Evolutionary conservation across 2,113 vertebrate genomes (phyloP).

Genomic region (Saguinus imperator): DNA sequence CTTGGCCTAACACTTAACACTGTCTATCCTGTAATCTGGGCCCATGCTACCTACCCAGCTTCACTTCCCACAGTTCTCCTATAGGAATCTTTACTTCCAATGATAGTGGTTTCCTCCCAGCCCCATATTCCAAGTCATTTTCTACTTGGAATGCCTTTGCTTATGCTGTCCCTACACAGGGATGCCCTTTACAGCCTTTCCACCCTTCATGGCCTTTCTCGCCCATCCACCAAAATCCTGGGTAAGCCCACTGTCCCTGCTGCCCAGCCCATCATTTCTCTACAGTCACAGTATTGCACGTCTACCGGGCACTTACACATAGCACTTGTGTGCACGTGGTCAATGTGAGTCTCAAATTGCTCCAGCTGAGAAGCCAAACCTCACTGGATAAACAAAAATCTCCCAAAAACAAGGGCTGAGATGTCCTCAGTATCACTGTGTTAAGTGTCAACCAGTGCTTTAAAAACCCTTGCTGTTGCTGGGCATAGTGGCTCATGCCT

Average conservation of each 20-base stretch:
- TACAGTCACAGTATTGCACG: neutral
- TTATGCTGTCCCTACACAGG: neutral
- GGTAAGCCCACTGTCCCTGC: neutral
- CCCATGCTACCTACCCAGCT: neutral
- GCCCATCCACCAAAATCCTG: neutral
- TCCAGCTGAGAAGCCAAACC: neutral
- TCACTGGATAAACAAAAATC: slow-evolving; percentile 19
- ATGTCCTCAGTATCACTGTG: neutral
- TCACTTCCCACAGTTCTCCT: neutral
- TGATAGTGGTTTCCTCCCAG: neutral
- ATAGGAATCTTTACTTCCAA: neutral
- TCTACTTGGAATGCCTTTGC: neutral
- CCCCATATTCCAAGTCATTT: neutral
- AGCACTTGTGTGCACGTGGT: neutral
- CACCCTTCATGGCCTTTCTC: neutral
- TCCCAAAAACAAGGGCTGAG: neutral
- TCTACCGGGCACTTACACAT: neutral
- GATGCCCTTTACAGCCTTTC: neutral
- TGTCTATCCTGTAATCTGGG: neutral
- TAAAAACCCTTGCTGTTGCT: neutral
- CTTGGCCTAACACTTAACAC: neutral
- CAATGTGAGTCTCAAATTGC: neutral
- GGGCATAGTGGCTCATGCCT: no score
- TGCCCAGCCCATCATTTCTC: neutral
- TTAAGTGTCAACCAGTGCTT: neutral